Percentiles rank a stretch among this genome's conserved stretches.
Conservation (phyloP, 2,797 vertebrate species). For the Coregonus sp. region DNA sequence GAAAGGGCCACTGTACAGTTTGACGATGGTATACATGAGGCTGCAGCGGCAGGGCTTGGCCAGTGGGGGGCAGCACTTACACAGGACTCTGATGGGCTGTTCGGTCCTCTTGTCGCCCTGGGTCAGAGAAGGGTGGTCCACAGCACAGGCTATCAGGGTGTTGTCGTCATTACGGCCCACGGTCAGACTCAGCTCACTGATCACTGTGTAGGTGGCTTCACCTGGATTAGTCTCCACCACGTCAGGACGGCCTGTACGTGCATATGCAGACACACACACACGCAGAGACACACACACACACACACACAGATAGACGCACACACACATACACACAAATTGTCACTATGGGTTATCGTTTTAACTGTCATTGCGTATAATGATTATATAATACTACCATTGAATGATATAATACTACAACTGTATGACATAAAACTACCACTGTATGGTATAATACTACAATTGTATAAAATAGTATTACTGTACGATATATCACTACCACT, state of each 20-base stretch:
- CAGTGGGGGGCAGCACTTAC: conserved; percentile 75
- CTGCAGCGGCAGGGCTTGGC: neutral
- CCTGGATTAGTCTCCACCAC: conserved; percentile 77
- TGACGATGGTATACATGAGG: neutral
- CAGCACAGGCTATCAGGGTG: conserved; percentile 81
- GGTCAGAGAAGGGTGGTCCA: conserved; percentile 85
- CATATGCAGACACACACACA: conserved; percentile 31
- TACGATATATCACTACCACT: too few relatives aligned
- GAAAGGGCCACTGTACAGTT: too few relatives aligned
- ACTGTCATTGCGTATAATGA: neutral
- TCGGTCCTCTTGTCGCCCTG: conserved; percentile 81
- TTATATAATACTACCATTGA: too few relatives aligned
- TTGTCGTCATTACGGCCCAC: conserved; percentile 85
- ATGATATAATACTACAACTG: neutral
- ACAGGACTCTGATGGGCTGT: conserved; percentile 85
- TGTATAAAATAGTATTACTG: too few relatives aligned
- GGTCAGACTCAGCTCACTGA: conserved; percentile 82
- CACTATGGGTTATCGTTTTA: neutral
- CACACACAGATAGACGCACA: too few relatives aligned
- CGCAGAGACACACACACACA: too few relatives aligned
- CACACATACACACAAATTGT: conserved; percentile 22
- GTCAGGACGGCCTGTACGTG: conserved; percentile 66
- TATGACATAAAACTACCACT: too few relatives aligned
- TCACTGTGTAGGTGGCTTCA: conserved; percentile 87
- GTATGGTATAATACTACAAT: too few relatives aligned